Evolutionary conservation across 2,888 invertebrate species (phyloP).

Genomic region (Xanthia togata): DNA sequence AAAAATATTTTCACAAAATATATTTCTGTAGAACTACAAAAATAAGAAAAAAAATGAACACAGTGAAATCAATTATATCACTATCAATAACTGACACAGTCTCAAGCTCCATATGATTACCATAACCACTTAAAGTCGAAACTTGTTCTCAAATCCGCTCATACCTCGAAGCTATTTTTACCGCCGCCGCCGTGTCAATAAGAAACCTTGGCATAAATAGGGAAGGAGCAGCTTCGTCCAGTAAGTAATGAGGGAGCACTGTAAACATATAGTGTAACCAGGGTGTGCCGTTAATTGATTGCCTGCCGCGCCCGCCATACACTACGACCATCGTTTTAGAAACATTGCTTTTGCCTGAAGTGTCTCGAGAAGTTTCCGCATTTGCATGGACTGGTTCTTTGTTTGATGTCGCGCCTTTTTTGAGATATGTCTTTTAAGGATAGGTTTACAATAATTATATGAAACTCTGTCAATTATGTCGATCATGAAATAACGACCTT

Average conservation of each 20-base stretch:
- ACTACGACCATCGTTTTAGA: constrained; percentile 69
- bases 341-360: constrained; percentile 52
- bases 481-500: neutral
- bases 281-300: constrained; percentile 86
- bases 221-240: constrained; percentile 78
- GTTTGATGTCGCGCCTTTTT: constrained; percentile 1
- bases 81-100: neutral
- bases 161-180: constrained; percentile 57
- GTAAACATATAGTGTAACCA: constrained; percentile 87
- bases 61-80: neutral
- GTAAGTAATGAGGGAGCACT: constrained; percentile 87
- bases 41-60: neutral
- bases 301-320: constrained; percentile 81
- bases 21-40: neutral
- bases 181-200: constrained; percentile 68
- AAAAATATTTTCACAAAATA: neutral
- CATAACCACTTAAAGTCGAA: neutral
- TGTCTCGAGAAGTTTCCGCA: constrained; percentile 46
- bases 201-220: constrained; percentile 73
- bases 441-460: neutral
- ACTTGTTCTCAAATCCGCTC: constrained; percentile 9
- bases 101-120: neutral
- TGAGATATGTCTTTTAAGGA: neutral
- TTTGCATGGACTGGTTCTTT: constrained; percentile 57
- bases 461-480: too few species aligned